Base-by-base conservation (phyloP, 2,113 vertebrate species). In the Vulpes vulpes region DNA sequence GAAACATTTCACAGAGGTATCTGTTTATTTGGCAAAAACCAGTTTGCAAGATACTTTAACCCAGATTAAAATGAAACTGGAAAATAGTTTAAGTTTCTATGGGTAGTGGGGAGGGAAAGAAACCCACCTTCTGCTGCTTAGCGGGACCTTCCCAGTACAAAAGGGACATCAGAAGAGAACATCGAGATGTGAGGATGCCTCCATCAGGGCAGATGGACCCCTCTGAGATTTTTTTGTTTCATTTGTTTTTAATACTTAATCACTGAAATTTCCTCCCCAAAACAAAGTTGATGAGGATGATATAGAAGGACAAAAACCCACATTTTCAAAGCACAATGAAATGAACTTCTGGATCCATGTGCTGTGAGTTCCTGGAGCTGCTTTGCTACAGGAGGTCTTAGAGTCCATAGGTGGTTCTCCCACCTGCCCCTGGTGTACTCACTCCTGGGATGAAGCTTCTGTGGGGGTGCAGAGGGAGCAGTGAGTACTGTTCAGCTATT, bases 181-280 rank as follows among this genome's bases (percentile, higher is more conserved):
- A 4, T 73, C 27, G 5, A 64, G 35, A 35, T 67, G 19, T 1
- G 8, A 85, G 35, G 43, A n/a, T 17, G 10, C 43, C 53, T 89
- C 25, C 32, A 8, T 30, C 49, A 43, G 25, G 35, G 25, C 55
- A 67, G 23, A 43, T 51, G 3, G 15, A 22, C 53, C 79, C 87
- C 69, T 73, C 55, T 67, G 35, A n/a, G 55, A 23, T 85, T 80
- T 89, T 87, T 86, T 27, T 57, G 7, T 84, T 92, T 82, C 30
- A 15, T 95, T 87, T 96, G 64, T 82, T 95, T 92, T 64, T 27
- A 80, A 88, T 23, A 87, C 87, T 92, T 67, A 79, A 32, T 94
- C 55, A 87, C 22, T 59, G 65, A 71, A 76, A 23, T 49, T 35
- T 25, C 14, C 65, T 11, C 69, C 62, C 10, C 38, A 84, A 71